Evolutionary conservation across 1,140 invertebrate species (phyloP).

Genomic region (Drosophila sturtevanti): DNA sequence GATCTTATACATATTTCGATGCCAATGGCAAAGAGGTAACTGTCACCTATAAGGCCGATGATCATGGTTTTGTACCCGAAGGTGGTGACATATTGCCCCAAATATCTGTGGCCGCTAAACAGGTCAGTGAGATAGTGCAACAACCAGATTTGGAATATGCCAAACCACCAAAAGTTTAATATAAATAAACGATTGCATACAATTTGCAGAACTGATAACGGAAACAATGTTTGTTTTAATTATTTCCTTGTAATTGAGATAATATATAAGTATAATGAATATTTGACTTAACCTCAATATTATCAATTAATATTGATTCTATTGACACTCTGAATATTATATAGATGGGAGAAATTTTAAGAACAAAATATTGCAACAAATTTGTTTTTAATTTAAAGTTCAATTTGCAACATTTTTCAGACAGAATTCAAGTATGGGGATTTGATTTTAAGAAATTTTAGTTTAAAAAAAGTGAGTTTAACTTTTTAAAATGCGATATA

Average conservation of each 20-base stretch:
- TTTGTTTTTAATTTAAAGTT: no score
- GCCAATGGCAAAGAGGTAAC: conserved; percentile 67
- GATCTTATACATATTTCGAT: conserved; percentile 74
- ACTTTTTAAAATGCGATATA: no score
- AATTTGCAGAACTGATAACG: not conserved
- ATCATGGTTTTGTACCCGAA: conserved; percentile 75
- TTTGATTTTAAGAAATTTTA: no score
- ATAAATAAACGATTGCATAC: conserved; percentile 5
- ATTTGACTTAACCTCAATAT: no score
- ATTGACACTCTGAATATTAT: no score
- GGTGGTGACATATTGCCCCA: conserved; percentile 61
- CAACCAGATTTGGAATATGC: conserved; percentile 52
- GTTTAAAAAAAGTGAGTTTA: no score
- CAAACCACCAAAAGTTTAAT: conserved; percentile 58
- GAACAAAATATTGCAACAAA: no score
- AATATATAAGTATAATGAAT: no score
- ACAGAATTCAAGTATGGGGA: no score
- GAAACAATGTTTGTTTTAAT: not conserved
- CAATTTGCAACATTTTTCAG: no score
- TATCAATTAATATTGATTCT: no score
- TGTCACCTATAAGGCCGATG: conserved; percentile 74
- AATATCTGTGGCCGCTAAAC: conserved; percentile 70
- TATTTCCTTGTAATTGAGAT: not conserved
- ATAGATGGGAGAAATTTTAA: no score
- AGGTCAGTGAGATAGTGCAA: conserved; percentile 46